Evolutionary conservation across 2,888 invertebrate genomes (phyloP), one percentile per base, ranked within the genome.

Genomic region (Rotaria sp.): DNA sequence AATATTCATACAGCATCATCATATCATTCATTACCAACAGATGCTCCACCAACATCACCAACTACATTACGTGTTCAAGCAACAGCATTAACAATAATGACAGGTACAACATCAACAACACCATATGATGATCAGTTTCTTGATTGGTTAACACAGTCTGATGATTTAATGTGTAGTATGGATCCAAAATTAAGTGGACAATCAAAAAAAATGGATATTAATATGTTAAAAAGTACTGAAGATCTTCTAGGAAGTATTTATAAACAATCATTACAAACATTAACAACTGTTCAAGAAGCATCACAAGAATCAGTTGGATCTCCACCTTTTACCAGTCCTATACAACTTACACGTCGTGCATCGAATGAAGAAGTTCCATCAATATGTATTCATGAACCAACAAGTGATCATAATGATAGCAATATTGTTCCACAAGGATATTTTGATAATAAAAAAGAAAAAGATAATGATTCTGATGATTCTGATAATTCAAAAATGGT

Each of bases 371-470:
- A 80, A 3, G 41, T 80, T n/a, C 80, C 80, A 26, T 41, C 41
- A 45, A 80, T 80, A 4, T 45, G 41, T 45, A 80, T 80, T n/a
- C 35, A 80, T 80, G 87, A 87, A 55, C 87, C 87, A 24, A 74
- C 67, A 41, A 57, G 85, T 85, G 87, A 85, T 52, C 59, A 52
- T 50, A 75, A 87, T 57, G 87, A 87, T 74, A 85, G 57, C 48
- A 87, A 87, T 84, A 38, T 87, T 48, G 87, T 87, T 10, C 87
- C 87, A 4, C 85, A 85, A n/a, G 85, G 55, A 8, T 87, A 85
- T 84, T 87, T 87, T n/a, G 80, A 41, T 26, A 45, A 8, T 0
- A 41, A 26, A 26, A 80, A 80, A 35, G n/a, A 26, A 8, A 38
- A 74, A 21, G 24, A 35, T n/a, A 45, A 41, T n/a, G 45, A 45